phyloP scores from a whole-genome alignment of 2,797 vertebrate species.

The Lacerta bilineata region DNA sequence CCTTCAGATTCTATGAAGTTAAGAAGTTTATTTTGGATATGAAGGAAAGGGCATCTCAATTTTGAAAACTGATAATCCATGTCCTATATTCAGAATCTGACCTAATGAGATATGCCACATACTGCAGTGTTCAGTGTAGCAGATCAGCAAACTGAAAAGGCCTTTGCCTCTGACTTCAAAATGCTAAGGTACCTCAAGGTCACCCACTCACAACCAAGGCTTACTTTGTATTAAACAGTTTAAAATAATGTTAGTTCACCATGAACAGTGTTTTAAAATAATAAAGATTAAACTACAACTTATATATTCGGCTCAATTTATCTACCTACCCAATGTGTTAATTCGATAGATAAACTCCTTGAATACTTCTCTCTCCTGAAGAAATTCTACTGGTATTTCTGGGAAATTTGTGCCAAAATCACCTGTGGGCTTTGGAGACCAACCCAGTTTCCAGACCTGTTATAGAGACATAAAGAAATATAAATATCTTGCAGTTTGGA shows the following conservation, averaged over 20 bases:
- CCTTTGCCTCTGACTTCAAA: neutral
- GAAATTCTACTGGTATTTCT: conserved; percentile 97
- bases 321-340: conserved; percentile 89
- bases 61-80: neutral
- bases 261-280: neutral
- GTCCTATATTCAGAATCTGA: neutral
- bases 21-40: neutral
- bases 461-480: neutral
- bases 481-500: too few relatives aligned
- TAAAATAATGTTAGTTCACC: neutral
- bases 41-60: neutral
- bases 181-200: neutral
- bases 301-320: neutral
- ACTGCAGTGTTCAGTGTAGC: neutral
- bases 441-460: conserved; percentile 98
- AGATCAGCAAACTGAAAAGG: neutral
- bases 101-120: neutral
- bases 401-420: conserved; percentile 93
- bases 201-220: neutral
- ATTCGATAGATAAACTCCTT: conserved; percentile 97
- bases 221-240: neutral
- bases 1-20: too few relatives aligned
- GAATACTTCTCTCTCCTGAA: conserved; percentile 97
- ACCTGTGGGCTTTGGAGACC: conserved; percentile 92
- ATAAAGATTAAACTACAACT: neutral